These are phyloP conservation scores for Echinops telfairi DNA, from an alignment of 2,113 vertebrate species.

Conservation along the genomic window DNA sequence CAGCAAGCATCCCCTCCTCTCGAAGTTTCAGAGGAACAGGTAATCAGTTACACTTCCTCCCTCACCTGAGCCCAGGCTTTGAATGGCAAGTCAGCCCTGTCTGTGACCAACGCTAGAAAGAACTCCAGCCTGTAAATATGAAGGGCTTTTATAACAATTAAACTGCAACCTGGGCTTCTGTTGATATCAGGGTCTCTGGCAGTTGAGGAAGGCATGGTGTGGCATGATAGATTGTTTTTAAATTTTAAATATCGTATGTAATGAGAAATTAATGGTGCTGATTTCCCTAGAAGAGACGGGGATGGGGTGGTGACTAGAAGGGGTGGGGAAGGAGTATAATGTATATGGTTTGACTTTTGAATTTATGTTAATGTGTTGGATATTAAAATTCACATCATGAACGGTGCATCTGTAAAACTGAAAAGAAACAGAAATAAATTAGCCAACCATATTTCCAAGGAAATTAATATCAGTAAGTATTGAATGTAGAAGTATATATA, in stretches of 20 bases:
- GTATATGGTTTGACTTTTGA: not conserved
- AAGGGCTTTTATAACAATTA: not conserved
- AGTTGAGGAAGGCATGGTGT: not conserved
- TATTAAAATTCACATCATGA: constrained; percentile 5
- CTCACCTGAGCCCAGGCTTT: not conserved
- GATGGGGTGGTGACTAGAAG: not conserved
- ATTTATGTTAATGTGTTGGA: not conserved
- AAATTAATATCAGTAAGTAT: not conserved
- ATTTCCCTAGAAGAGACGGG: not conserved
- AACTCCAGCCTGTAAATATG: not conserved
- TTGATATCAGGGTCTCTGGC: not conserved
- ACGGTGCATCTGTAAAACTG: not conserved
- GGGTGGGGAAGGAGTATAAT: not conserved
- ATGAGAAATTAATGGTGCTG: not conserved
- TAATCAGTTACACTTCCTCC: constrained; percentile 73
- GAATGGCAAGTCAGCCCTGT: not conserved
- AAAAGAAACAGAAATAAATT: constrained; percentile 16
- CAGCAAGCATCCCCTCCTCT: constrained; percentile 87
- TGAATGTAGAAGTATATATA: not conserved
- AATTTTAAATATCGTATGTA: not conserved
- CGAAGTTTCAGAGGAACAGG: constrained; percentile 96
- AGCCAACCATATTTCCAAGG: not conserved
- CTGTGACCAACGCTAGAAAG: not conserved
- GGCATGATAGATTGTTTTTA: not conserved
- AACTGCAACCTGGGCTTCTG: not conserved